Evolutionary conservation across 2,113 vertebrate species (phyloP).

Genomic region (Holacanthus passer): DNA sequence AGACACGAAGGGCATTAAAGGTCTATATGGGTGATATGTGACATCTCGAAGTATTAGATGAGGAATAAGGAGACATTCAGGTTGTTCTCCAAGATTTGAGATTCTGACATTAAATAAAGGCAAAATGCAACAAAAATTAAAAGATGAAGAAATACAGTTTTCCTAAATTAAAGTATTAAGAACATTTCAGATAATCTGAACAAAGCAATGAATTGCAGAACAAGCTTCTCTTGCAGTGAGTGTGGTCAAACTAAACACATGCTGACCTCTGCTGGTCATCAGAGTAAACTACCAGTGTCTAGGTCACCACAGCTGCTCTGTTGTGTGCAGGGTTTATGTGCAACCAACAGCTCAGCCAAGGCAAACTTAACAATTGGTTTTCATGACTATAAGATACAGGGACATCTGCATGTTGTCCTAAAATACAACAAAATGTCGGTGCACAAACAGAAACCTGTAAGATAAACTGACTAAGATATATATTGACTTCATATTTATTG

Average conservation of each 20-base stretch:
- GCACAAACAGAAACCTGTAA: background rate
- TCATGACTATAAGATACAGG: background rate
- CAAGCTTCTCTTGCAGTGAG: background rate
- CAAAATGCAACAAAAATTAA: background rate
- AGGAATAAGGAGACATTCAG: background rate
- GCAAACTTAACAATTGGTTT: background rate
- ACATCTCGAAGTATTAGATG: background rate
- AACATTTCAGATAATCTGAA: background rate
- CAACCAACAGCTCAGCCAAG: slow-evolving; percentile 1
- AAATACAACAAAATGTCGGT: background rate
- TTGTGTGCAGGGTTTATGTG: background rate
- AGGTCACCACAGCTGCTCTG: background rate
- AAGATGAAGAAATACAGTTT: background rate
- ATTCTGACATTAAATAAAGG: background rate
- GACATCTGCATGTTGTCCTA: background rate
- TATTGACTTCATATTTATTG: background rate
- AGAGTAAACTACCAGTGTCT: slow-evolving; percentile 4
- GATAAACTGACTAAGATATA: background rate
- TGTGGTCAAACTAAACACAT: slow-evolving; percentile 18
- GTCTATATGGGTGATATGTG: slow-evolving; percentile 1
- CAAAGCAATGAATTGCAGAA: background rate
- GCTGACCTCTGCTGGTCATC: slow-evolving; percentile 77
- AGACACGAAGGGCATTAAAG: slow-evolving; percentile 58
- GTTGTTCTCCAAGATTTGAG: background rate
- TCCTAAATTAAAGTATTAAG: background rate